Base-by-base conservation (phyloP, 2,113 vertebrate genomes). In the Uria lomvia region DNA sequence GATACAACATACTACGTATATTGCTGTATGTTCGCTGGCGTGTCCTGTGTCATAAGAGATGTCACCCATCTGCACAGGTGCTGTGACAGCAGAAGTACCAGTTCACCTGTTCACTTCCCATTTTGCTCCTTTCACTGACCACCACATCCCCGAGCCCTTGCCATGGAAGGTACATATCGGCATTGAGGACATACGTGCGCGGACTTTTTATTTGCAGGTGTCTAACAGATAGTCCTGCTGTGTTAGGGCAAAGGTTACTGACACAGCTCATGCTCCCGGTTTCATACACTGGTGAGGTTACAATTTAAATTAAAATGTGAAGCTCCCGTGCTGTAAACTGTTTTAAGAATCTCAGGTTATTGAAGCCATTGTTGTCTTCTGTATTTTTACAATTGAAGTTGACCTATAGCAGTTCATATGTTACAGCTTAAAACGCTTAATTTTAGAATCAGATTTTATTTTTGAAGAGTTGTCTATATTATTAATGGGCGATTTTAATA, bases 191-290 rank as follows among this genome's bases (percentile, higher is more conserved):
- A 18, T 83, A 21, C 16, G 1, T n/a, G 7, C 52, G 73, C 27
- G 78, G 40, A 62, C 38, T 72, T 96, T 47, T 8, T n/a, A 45
- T 85, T 71, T 97, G 97, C 91, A 96, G 96, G 94, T 15, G 3
- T 49, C 76, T 75, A 60, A 78, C 23, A n/a, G 38, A n/a, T 83
- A 21, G 1, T 5, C 49, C 89, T 91, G 62, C 77, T 96, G 82
- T 80, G 9, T 71, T 38, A 89, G 49, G 70, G 76, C 82, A 63
- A 65, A 93, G 63, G 43, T 42, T 74, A 50, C 45, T 42, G 71
- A 52, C 50, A 67, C 38, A 66, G 42, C 38, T 21, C 26, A 11
- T 14, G 12, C 32, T 81, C 90, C 8, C 82, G 19, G 45, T 89
- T 70, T 86, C 34, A 20, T 47, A 19, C 8, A 1, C 12, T 23